These are phyloP conservation scores for Chloroceryle inda DNA, from an alignment of 2,797 vertebrate species.

Conservation along the genomic window DNA sequence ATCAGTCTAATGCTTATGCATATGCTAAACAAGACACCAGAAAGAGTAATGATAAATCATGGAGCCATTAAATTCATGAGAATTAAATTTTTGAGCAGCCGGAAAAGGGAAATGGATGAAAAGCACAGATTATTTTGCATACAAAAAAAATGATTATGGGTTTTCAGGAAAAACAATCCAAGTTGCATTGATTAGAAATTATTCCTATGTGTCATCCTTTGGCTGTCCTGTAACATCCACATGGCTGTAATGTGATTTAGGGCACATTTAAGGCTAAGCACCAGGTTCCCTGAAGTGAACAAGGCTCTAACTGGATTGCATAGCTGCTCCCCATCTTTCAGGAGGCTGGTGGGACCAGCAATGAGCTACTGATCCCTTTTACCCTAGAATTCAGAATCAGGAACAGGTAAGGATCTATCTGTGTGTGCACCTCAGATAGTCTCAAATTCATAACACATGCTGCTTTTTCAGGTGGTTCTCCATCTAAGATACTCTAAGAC, in stretches of 20 bases:
- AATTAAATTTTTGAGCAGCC: slow-evolving; percentile 12
- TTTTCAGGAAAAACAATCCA: neutral
- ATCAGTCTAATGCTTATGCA: neutral
- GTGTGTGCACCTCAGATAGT: neutral
- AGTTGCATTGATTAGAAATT: neutral
- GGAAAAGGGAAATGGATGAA: neutral
- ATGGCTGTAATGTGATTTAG: rapidly evolving
- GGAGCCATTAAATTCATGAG: neutral
- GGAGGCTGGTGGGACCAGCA: neutral
- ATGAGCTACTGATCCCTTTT: neutral
- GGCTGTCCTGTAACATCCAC: neutral
- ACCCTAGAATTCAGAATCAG: neutral
- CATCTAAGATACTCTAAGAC: neutral
- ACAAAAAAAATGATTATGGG: neutral
- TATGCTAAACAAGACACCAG: neutral
- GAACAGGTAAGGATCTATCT: neutral
- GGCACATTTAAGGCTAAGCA: neutral
- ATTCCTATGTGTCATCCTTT: neutral
- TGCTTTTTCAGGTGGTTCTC: neutral
- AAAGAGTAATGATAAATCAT: neutral
- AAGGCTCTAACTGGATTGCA: neutral
- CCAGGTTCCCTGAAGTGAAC: neutral
- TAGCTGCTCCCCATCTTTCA: neutral
- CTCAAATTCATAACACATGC: neutral
- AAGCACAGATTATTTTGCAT: neutral